Evolutionary conservation across 2,888 invertebrate species (phyloP).

Genomic region (Nephrotoma guestfalica): DNA sequence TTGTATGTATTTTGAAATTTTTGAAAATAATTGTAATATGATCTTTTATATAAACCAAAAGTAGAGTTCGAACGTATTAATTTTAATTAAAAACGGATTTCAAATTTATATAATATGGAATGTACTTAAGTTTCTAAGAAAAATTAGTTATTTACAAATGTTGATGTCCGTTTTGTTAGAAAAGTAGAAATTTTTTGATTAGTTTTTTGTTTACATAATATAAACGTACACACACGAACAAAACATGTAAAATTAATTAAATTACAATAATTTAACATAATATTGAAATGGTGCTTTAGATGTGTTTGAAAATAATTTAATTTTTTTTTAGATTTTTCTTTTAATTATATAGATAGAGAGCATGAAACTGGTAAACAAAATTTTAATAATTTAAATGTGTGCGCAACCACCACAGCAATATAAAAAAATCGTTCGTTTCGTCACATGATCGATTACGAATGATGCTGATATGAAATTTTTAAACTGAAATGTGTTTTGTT

Average conservation of each 20-base stretch:
- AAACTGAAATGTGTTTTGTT: slow-evolving; percentile 1
- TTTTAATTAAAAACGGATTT: background rate
- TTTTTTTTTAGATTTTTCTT: background rate
- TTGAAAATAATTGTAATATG: background rate
- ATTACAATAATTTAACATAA: background rate
- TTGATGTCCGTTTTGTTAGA: background rate
- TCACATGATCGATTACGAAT: background rate
- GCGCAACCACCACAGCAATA: background rate
- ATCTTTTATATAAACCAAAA: background rate
- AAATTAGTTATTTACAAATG: background rate
- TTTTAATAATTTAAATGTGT: background rate
- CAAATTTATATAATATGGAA: background rate
- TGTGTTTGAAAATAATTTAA: background rate
- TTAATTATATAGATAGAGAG: background rate
- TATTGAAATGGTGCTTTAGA: background rate
- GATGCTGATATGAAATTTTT: background rate
- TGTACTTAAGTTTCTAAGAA: background rate
- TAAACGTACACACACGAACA: background rate
- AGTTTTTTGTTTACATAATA: background rate
- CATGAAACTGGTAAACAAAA: background rate
- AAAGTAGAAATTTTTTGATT: background rate
- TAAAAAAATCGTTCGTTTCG: background rate
- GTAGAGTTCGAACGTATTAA: background rate
- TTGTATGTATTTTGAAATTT: background rate
- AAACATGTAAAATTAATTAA: background rate